Evolutionary conservation across 2,113 vertebrate genomes (phyloP), one percentile per base, ranked within the genome.

Genomic region (Puntigrus tetrazona): DNA sequence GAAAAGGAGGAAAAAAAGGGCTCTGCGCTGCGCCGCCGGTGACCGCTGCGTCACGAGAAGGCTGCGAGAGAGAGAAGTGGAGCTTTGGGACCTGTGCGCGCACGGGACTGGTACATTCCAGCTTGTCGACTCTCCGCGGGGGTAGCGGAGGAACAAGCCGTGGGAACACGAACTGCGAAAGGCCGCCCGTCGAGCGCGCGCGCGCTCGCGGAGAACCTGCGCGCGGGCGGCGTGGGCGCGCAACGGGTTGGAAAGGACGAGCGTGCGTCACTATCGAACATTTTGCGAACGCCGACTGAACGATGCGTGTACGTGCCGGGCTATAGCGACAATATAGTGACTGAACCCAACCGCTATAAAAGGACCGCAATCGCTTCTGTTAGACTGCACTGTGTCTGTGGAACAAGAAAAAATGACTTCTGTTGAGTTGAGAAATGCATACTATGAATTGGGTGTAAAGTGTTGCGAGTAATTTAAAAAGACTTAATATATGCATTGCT

Each of bases 401-500:
- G 4, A 67, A 43, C 25, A 61, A n/a, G n/a, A n/a, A n/a, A n/a
- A 29, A 81, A 34, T 47, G 25, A 63, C 72, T 45, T 45, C 18
- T 55, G 11, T 36, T 78, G 52, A 73, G 25, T 63, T 52, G 50
- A 76, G 29, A 69, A 29, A 79, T 73, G 16, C 31, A 83, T 38
- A 77, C 38, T 74, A 80, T 85, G 50, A 80, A 88, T 50, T 78
- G 57, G n/a, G 45, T 57, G 20, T 78, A 84, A 87, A 52, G 86
- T 89, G 86, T 87, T 87, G 31, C 3, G 20, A 41, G 52, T 89
- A 82, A 86, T 50, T 84, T 89, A 89, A 89, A 45, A 38, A 86
- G 86, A 89, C 65, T n/a, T 89, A 89, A 89, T 87, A 89, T 89
- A 89, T 89, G 86, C 81, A 70, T 81, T 83, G 76, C 22, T 81